Evolutionary conservation across 2,113 vertebrate genomes (phyloP), one percentile per base, ranked within the genome.

Genomic region (Salvelinus namaycush): DNA sequence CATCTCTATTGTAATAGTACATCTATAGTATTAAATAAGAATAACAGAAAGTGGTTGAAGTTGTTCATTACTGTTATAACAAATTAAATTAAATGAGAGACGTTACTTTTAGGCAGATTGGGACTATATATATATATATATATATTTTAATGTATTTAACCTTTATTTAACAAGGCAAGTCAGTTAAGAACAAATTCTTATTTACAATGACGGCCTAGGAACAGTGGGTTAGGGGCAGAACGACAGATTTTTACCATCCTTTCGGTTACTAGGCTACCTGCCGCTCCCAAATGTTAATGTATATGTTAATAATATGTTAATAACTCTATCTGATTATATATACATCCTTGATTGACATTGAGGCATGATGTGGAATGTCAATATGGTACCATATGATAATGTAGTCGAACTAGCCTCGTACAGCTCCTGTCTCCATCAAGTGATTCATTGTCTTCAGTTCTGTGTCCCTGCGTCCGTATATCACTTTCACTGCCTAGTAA

Each of bases 331-430:
- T 90, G 79, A 88, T 91, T 90, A 87, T 79, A 76, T 80, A 72
- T 75, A 72, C 72, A 71, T 54, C 73, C 86, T 87, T 85, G 72
- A 84, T 75, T 87, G 70, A 86, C 82, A 85, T 67, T 83, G 78
- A 82, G 79, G 75, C 79, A 76, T 66, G 64, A 82, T 54, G 70
- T 75, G 72, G 87, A 87, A 88, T 86, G 81, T 68, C 70, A 81
- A 80, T 69, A 85, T 78, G 87, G 89, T 91, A 89, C 88, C 88
- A 88, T 90, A 90, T 91, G 85, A 78, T 92, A 90, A 93, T 91
- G 78, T 82, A 65, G 69, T 34, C 69, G 78, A 67, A 78, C 80
- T 68, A 76, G 79, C 12, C 64, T 81, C 70, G 83, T 83, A 70
- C 81, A 70, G 71, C 72, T 8, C 66, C 49, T 24, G 73, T 80